A percentile compares a stretch with the other conserved stretches of the same genome.
Evolutionary conservation across 2,113 vertebrate genomes (phyloP).

Genomic region (Edolisoma coerulescens): DNA sequence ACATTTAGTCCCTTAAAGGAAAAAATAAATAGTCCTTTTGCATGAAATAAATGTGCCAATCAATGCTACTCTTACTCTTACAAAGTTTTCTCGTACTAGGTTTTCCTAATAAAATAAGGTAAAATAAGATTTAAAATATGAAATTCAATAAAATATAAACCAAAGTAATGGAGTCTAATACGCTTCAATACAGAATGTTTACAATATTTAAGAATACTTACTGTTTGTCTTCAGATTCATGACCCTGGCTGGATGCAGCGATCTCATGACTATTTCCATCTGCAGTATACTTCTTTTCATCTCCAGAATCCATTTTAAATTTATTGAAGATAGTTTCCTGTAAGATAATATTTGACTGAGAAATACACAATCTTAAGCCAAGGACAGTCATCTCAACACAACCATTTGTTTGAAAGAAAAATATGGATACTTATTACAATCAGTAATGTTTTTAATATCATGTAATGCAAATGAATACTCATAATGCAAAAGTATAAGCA

Average conservation of each 20-base stretch:
- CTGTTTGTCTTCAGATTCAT: background rate
- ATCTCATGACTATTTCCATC: background rate
- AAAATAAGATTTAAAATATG: background rate
- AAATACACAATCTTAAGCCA: background rate
- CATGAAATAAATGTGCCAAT: background rate
- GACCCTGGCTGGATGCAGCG: background rate
- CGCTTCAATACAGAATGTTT: background rate
- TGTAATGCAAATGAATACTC: background rate
- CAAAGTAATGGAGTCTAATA: background rate
- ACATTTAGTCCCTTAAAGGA: background rate
- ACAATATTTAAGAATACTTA: background rate
- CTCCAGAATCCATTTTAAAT: constrained; percentile 32
- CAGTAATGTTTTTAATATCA: background rate
- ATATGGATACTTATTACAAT: background rate
- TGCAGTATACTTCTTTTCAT: background rate
- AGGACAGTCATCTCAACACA: background rate
- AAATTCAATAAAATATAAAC: background rate
- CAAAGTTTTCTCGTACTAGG: background rate
- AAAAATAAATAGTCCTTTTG: background rate
- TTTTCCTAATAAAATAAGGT: background rate
- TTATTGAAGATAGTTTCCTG: background rate
- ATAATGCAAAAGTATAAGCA: background rate
- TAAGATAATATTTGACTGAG: background rate
- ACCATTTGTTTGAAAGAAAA: background rate
- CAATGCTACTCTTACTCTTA: background rate